These are phyloP conservation scores for Pongo pygmaeus DNA, from an alignment of 2,113 vertebrate species.

Conservation along the genomic window DNA sequence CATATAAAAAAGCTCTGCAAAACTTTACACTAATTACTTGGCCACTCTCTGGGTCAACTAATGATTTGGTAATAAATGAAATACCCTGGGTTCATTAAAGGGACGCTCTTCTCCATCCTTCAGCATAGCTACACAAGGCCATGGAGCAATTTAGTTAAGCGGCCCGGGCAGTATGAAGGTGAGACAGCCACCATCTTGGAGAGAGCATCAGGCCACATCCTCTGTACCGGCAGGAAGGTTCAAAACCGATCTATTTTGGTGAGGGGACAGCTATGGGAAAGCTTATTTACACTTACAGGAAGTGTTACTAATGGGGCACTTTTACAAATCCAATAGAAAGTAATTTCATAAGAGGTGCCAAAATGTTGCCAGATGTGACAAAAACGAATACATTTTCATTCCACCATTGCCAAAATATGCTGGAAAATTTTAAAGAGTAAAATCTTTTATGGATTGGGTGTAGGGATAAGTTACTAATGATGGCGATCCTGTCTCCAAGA, in stretches of 20 bases:
- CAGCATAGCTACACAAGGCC: not conserved
- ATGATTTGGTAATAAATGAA: not conserved
- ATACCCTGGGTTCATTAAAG: not conserved
- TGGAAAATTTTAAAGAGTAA: not conserved
- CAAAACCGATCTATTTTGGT: not conserved
- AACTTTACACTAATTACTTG: not conserved
- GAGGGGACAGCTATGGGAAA: not conserved
- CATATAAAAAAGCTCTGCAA: not conserved
- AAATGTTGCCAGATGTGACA: conserved; percentile 8
- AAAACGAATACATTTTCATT: not conserved
- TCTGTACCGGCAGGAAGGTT: not conserved
- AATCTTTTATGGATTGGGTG: not conserved
- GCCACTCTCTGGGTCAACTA: not conserved
- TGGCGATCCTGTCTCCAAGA: not conserved
- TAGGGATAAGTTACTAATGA: not conserved
- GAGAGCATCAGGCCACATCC: no score
- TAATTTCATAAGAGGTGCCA: not conserved
- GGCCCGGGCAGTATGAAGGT: rapidly evolving
- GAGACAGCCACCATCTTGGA: rapidly evolving
- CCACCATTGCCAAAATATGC: not conserved
- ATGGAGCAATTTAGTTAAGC: not conserved
- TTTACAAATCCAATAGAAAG: conserved; percentile 11
- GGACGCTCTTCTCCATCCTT: not conserved
- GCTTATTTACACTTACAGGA: not conserved
- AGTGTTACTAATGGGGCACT: not conserved